Conservation (phyloP, 2,888 invertebrate genomes). For the Norana najaformis region DNA sequence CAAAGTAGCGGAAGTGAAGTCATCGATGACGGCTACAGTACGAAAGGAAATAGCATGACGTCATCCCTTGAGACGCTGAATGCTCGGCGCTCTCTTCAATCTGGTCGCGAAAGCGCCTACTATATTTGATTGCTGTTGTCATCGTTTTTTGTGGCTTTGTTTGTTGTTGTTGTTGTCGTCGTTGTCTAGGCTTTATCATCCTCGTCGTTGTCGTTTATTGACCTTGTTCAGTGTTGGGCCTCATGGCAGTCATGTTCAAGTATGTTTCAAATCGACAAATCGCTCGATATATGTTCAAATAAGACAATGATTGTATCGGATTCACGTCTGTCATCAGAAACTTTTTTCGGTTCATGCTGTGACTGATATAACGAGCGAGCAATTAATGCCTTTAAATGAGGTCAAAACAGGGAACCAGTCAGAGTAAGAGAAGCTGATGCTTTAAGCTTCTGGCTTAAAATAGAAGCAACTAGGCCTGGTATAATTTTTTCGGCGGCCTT, state of each 20-base stretch:
- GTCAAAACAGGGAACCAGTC: too few relatives aligned
- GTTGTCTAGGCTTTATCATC: background rate
- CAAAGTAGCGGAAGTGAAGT: conserved; percentile 18
- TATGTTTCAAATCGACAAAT: too few relatives aligned
- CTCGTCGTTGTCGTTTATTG: background rate
- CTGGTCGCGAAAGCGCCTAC: background rate
- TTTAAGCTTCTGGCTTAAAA: too few relatives aligned
- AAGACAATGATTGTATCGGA: too few relatives aligned
- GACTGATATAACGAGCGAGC: background rate
- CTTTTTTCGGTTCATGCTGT: background rate
- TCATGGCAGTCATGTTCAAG: too few relatives aligned
- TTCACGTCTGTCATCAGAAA: background rate
- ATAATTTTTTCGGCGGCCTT: too few relatives aligned
- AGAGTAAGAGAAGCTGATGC: too few relatives aligned
- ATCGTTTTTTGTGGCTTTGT: background rate
- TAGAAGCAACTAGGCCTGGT: too few relatives aligned
- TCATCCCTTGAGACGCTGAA: background rate
- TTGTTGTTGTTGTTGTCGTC: background rate
- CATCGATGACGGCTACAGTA: conserved; percentile 15
- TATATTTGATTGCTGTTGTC: background rate
- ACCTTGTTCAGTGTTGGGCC: too few relatives aligned
- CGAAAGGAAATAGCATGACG: background rate
- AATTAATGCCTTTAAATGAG: background rate
- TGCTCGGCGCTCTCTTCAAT: background rate
- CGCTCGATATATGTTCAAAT: too few relatives aligned